Evolutionary conservation across 2,888 invertebrate genomes (phyloP).

Genomic region (Calliopum simillimum): DNA sequence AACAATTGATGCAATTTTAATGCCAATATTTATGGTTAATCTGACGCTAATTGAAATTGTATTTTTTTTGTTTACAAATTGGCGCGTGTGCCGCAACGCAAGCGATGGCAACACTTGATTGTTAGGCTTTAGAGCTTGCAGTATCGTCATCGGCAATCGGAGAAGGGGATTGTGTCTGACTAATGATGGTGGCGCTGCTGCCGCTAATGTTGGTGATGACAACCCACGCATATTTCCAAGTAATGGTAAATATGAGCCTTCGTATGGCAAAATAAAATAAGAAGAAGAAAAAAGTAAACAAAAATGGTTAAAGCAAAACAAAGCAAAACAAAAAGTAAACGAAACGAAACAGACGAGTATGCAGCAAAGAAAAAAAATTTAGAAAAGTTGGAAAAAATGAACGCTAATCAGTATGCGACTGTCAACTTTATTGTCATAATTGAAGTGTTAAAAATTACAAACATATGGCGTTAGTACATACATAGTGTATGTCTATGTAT

Average conservation of each 20-base stretch:
- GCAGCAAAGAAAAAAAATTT: background rate
- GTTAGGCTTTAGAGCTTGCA: background rate
- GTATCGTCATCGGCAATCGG: background rate
- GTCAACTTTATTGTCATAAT: conserved; percentile 45
- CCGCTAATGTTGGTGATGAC: conserved; percentile 1
- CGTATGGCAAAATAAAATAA: background rate
- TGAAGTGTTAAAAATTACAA: conserved; percentile 32
- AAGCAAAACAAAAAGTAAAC: conserved; percentile 2
- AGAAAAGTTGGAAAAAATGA: background rate
- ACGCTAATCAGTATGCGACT: conserved; percentile 50
- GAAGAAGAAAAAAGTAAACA: background rate
- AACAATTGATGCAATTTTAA: conserved; percentile 21
- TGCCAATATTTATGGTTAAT: conserved; percentile 13
- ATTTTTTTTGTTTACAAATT: conserved; percentile 1
- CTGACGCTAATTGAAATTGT: conserved; percentile 8
- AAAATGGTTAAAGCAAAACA: conserved; percentile 6
- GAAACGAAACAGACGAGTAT: background rate
- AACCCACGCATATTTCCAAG: conserved; percentile 4
- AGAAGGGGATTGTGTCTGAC: background rate
- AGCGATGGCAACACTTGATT: too few species aligned
- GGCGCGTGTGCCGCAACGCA: conserved; percentile 7
- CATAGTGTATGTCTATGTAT: too few species aligned
- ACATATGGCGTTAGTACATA: too few species aligned
- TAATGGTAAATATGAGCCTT: background rate
- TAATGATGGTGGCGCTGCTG: background rate